These are phyloP conservation scores for Gymnothorax javanicus DNA, from an alignment of 2,797 vertebrate genomes.

Conservation along the genomic window DNA sequence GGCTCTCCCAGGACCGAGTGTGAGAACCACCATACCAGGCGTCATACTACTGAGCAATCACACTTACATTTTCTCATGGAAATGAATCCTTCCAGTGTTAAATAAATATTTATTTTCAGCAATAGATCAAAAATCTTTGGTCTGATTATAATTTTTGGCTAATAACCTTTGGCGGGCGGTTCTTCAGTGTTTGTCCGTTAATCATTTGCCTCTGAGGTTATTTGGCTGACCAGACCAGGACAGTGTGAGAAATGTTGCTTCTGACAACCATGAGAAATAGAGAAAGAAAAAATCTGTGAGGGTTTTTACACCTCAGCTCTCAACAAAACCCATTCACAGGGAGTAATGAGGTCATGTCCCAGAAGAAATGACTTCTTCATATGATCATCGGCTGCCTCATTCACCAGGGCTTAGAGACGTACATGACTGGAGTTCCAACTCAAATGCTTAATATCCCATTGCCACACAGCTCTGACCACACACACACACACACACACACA, in stretches of 20 bases:
- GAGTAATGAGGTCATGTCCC: constrained; percentile 54
- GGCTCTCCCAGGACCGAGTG: too few species aligned
- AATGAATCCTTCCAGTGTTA: too few species aligned
- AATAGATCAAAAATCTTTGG: background rate
- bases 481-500: constrained; percentile 50
- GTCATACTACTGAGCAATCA: too few species aligned
- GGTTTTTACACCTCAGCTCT: constrained; percentile 47
- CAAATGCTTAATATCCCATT: constrained; percentile 44
- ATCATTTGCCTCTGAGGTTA: background rate
- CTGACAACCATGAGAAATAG: constrained; percentile 52
- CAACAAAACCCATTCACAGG: constrained; percentile 44
- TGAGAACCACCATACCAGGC: too few species aligned
- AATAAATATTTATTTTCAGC: background rate
- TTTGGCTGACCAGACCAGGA: constrained; percentile 41
- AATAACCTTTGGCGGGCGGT: too few species aligned
- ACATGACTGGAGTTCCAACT: constrained; percentile 59
- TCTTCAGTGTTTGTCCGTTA: background rate
- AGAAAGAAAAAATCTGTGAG: constrained; percentile 40
- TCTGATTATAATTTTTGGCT: too few species aligned
- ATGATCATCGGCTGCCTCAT: constrained; percentile 39
- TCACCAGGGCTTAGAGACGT: constrained; percentile 45
- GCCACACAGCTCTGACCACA: constrained; percentile 42
- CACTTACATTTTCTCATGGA: too few species aligned
- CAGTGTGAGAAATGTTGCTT: constrained; percentile 42
- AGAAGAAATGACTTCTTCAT: constrained; percentile 48